A percentile compares a stretch with the other conserved stretches of the same genome.
Evolutionary conservation across 2,888 invertebrate species (phyloP).

Genomic region (Dryobota labecula): DNA sequence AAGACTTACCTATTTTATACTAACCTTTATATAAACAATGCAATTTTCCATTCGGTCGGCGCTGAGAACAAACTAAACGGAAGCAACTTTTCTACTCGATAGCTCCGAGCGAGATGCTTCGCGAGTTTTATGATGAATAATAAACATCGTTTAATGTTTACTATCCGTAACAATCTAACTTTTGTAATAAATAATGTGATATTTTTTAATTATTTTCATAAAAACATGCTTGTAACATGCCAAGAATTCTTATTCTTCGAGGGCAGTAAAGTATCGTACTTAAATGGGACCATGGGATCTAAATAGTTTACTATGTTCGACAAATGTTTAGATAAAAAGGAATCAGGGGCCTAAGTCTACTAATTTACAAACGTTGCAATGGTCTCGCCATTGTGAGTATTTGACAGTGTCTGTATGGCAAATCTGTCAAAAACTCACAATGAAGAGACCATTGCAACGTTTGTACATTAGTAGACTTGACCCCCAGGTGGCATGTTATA

Average conservation of each 20-base stretch:
- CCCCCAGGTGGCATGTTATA: too few relatives aligned
- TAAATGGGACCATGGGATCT: neutral
- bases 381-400: too few relatives aligned
- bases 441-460: too few relatives aligned
- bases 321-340: too few relatives aligned
- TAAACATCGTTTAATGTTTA: slow-evolving; percentile 64
- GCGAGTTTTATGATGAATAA: slow-evolving; percentile 70
- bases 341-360: too few relatives aligned
- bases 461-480: too few relatives aligned
- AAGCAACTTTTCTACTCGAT: slow-evolving; percentile 70
- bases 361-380: too few relatives aligned
- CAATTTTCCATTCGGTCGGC: slow-evolving; percentile 71
- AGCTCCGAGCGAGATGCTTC: slow-evolving; percentile 55
- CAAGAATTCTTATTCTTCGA: neutral
- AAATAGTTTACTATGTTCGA: neutral
- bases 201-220: slow-evolving; percentile 22
- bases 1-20: slow-evolving; percentile 49
- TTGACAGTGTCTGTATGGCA: too few relatives aligned
- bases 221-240: neutral
- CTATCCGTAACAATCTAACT: slow-evolving; percentile 45
- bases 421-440: too few relatives aligned
- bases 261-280: neutral
- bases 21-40: slow-evolving; percentile 65
- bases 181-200: slow-evolving; percentile 22
- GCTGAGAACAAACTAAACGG: slow-evolving; percentile 67